Evolutionary conservation across 2,113 vertebrate genomes (phyloP), one percentile per base, ranked within the genome.

Genomic region (Seriola quinqueradiata): DNA sequence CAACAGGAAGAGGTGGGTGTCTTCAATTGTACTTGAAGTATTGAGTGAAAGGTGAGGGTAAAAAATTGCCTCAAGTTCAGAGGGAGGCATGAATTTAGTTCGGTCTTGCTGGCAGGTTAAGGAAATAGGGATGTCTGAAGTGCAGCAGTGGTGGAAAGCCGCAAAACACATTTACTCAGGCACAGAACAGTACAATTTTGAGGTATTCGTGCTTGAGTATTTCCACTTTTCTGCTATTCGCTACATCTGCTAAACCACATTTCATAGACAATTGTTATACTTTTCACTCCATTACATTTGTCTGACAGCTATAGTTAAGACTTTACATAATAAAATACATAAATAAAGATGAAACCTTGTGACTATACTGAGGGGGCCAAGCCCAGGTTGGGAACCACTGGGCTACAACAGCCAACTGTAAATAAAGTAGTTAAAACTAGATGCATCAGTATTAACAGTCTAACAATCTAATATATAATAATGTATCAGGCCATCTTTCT

Each of bases 21-120:
- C 4, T 68, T 67, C 44, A 70, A 77, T 73, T 38, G 40, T 55
- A 38, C 23, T 28, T 58, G 16, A 73, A 54, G n/a, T 60, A 13
- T 10, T 19, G 8, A 34, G 23, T 34, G 32, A 58, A 48, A 25
- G 23, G 2, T 55, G 32, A 25, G 3, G 25, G 8, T 58, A 54
- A 46, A 23, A 34, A 4, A 38, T 11, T 42, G 25, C 1, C 8
- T 70, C 0, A 17, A 12, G 57, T 55, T 59, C 10, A 9, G 14
- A 12, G 21, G 58, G 44, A 34, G 32, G 28, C 10, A 50, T 58
- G 52, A 57, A 63, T 75, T 54, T 61, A 21, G 36, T 63, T 61
- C 57, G 38, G 71, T 8, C 28, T 59, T 21, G 19, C 34, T 76
- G 14, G 14, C n/a, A 21, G 28, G 28, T 72, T 42, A 38, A 32